Percentiles rank a stretch among this genome's conserved stretches.
phyloP scores from a whole-genome alignment of 1,140 invertebrate genomes.

The Sitobion miscanthi region DNA sequence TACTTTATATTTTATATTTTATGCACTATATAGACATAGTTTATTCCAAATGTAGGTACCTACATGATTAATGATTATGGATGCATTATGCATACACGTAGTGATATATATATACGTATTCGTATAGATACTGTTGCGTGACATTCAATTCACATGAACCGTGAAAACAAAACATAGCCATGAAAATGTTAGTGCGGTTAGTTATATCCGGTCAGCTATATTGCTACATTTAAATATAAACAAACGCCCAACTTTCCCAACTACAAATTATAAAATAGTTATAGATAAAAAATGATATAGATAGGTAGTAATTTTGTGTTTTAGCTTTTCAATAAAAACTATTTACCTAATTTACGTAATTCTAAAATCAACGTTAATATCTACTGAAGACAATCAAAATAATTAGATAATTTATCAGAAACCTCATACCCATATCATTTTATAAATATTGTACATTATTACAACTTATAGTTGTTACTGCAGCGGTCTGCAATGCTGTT shows the following conservation, averaged over 20 bases:
- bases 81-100: background rate
- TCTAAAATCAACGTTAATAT: background rate
- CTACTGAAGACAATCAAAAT: background rate
- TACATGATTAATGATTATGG: background rate
- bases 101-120: background rate
- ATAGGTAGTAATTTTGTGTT: background rate
- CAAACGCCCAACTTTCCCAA: background rate
- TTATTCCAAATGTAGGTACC: background rate
- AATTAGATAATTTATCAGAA: background rate
- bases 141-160: constrained; percentile 33
- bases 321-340: background rate
- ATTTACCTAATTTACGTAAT: background rate
- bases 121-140: background rate
- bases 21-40: background rate
- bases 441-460: background rate
- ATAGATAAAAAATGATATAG: background rate
- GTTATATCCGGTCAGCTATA: constrained; percentile 41
- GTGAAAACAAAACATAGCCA: constrained; percentile 52
- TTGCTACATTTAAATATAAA: background rate
- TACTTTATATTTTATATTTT: background rate
- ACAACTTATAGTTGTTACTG: background rate
- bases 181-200: constrained; percentile 41
- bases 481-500: background rate
- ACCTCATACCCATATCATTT: background rate
- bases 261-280: background rate